Evolutionary conservation across 1,140 invertebrate genomes (phyloP).

Genomic region (Capitella teleta): DNA sequence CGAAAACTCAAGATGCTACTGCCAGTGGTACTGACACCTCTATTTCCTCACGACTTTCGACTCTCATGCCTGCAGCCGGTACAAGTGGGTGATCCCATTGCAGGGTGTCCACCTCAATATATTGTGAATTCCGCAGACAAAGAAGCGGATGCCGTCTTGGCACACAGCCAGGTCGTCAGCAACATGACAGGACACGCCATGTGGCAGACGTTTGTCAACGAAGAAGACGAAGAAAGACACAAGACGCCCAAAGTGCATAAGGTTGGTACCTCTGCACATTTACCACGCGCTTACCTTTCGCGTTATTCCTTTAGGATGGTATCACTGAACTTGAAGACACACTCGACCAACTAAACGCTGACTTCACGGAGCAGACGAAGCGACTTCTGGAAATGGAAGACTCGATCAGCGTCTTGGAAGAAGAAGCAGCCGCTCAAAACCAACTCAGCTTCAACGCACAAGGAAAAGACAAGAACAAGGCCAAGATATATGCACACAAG

Average conservation of each 20-base stretch:
- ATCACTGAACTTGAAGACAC: constrained; percentile 19
- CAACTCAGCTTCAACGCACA: constrained; percentile 12
- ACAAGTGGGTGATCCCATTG: constrained; percentile 19
- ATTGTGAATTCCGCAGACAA: too few relatives aligned
- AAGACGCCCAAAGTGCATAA: too few relatives aligned
- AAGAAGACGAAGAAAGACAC: not conserved
- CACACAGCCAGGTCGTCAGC: constrained; percentile 22
- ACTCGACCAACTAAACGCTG: constrained; percentile 22
- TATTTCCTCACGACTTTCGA: constrained; percentile 15
- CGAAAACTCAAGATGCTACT: constrained; percentile 26
- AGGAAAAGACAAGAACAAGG: constrained; percentile 13
- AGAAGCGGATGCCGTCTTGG: constrained; percentile 9
- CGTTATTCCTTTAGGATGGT: constrained; percentile 2
- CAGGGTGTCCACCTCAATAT: too few relatives aligned
- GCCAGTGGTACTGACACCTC: constrained; percentile 18
- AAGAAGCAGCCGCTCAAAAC: constrained; percentile 17
- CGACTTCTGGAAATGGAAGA: constrained; percentile 16
- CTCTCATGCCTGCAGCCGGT: not conserved
- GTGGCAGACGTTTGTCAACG: constrained; percentile 32
- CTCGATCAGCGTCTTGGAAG: constrained; percentile 15
- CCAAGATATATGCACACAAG: constrained; percentile 11
- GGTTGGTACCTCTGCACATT: too few relatives aligned
- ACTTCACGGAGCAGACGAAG: constrained; percentile 21
- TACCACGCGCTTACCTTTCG: too few relatives aligned
- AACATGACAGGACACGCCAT: constrained; percentile 37